These are phyloP conservation scores for Panthera leo DNA, from an alignment of 2,113 vertebrate genomes.

Conservation along the genomic window DNA sequence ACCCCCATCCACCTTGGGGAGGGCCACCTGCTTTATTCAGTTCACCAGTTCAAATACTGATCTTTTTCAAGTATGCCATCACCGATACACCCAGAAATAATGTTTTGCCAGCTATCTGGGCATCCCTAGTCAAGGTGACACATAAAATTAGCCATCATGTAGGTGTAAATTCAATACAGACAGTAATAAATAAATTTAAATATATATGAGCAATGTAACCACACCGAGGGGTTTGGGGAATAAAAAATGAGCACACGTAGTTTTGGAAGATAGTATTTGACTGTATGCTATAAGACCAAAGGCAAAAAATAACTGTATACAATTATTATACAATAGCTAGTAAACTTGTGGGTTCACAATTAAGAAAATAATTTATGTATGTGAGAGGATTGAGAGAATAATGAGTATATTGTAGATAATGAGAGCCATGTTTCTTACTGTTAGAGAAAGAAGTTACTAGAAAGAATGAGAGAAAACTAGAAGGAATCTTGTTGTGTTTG, in stretches of 20 bases:
- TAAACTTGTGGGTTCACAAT: background rate
- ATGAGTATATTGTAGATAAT: background rate
- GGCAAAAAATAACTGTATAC: background rate
- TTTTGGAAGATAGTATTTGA: background rate
- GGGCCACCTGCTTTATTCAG: background rate
- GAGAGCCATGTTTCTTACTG: background rate
- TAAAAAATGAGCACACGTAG: background rate
- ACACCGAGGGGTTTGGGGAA: background rate
- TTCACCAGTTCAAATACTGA: background rate
- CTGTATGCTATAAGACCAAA: background rate
- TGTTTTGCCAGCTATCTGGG: background rate
- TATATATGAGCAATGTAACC: background rate
- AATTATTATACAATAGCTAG: background rate
- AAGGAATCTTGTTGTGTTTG: background rate
- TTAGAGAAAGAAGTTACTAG: background rate
- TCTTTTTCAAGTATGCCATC: background rate
- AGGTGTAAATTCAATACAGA: background rate
- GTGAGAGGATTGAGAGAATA: background rate
- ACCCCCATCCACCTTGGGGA: background rate
- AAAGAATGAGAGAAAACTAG: background rate
- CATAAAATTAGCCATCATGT: background rate
- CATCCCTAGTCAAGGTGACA: background rate
- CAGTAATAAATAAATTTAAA: background rate
- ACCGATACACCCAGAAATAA: background rate
- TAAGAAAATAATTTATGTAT: background rate